phyloP scores from a whole-genome alignment of 2,113 vertebrate genomes.

The Rhipidura dahli region DNA sequence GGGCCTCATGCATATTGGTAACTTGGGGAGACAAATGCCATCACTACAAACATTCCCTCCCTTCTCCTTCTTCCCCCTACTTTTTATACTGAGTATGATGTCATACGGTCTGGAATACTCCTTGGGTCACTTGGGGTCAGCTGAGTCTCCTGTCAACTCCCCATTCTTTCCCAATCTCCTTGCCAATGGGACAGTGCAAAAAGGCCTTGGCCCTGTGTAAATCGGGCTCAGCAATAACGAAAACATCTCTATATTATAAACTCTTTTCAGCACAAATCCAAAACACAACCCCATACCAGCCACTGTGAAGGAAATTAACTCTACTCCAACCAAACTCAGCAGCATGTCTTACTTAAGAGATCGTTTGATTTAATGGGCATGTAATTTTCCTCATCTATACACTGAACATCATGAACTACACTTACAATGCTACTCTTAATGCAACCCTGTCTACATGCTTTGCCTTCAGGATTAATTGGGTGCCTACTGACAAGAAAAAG shows the following conservation, averaged over 20 bases:
- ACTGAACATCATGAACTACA: not conserved
- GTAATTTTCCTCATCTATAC: not conserved
- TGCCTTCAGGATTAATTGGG: not conserved
- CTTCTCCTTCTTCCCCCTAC: not conserved
- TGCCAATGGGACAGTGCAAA: rapidly evolving
- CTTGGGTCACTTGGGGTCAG: not conserved
- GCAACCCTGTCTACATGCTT: not conserved
- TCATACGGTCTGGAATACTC: not conserved
- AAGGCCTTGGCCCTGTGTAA: not conserved
- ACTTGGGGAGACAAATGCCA: not conserved
- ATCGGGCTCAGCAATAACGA: not conserved
- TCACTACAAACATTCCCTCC: not conserved
- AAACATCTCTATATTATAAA: not conserved
- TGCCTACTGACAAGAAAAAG: not conserved
- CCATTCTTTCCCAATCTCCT: not conserved
- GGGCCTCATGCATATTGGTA: no score
- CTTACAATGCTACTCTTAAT: not conserved
- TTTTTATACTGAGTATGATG: not conserved
- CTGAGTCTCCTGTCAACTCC: not conserved
- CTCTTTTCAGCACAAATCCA: not conserved
- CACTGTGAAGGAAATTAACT: not conserved
- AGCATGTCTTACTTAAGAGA: not conserved
- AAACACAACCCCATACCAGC: not conserved
- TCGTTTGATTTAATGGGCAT: not conserved
- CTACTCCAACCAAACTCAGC: not conserved